Evolutionary conservation across 1,140 invertebrate genomes (phyloP).

Genomic region (Copidosoma floridanum): DNA sequence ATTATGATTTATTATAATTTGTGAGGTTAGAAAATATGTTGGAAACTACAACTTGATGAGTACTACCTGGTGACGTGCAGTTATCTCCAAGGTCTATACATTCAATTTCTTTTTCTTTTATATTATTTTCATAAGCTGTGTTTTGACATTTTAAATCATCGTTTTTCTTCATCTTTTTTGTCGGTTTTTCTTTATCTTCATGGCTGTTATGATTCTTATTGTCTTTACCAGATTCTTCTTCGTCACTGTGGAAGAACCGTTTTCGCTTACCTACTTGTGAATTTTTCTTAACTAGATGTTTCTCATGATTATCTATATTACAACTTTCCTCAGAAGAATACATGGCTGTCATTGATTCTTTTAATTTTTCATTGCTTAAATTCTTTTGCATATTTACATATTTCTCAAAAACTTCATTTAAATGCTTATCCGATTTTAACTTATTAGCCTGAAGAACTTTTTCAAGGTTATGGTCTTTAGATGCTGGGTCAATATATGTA

Average conservation of each 20-base stretch:
- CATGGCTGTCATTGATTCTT: too few species aligned
- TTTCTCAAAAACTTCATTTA: constrained; percentile 55
- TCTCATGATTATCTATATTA: constrained; percentile 35
- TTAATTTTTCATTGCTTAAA: constrained; percentile 8
- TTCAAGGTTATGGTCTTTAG: constrained; percentile 48
- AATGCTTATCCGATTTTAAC: constrained; percentile 48
- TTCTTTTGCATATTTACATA: constrained; percentile 47
- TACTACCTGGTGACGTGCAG: too few species aligned
- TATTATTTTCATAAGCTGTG: constrained; percentile 2
- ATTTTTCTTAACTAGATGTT: constrained; percentile 12
- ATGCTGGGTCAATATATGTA: constrained; percentile 59
- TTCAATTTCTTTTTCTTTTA: background rate
- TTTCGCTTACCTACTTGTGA: background rate
- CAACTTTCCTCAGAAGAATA: too few species aligned
- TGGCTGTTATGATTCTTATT: constrained; percentile 29
- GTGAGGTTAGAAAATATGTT: too few species aligned
- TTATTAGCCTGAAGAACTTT: constrained; percentile 53
- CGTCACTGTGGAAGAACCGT: background rate
- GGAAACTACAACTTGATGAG: too few species aligned
- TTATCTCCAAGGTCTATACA: too few species aligned
- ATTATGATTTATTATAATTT: too few species aligned
- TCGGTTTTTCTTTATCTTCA: constrained; percentile 27
- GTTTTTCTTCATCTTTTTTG: constrained; percentile 37
- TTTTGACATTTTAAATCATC: constrained; percentile 8
- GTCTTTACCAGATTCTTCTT: background rate